These are phyloP conservation scores for Idris sp. DNA, from an alignment of 1,140 invertebrate genomes.

Conservation along the genomic window DNA sequence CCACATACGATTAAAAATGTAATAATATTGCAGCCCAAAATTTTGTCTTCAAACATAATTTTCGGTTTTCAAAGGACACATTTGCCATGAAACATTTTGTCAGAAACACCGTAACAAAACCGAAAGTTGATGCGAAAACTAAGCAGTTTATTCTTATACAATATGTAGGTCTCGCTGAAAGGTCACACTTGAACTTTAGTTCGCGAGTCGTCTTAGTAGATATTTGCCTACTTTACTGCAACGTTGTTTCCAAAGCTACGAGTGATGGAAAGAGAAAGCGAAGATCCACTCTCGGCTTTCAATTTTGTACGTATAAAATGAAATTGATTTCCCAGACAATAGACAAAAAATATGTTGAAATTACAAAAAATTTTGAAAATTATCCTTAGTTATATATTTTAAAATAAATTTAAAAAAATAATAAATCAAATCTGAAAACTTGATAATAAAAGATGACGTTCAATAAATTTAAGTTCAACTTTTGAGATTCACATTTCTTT, in stretches of 20 bases:
- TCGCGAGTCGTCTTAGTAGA: constrained; percentile 19
- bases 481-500: constrained; percentile 39
- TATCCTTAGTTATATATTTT: too few relatives aligned
- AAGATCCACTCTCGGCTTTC: too few relatives aligned
- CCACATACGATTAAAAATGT: too few relatives aligned
- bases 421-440: too few relatives aligned
- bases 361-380: too few relatives aligned
- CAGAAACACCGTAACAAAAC: constrained; percentile 23
- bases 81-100: constrained; percentile 4
- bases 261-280: constrained; percentile 42
- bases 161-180: constrained; percentile 47
- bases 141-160: constrained; percentile 36
- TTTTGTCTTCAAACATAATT: neutral
- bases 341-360: too few relatives aligned
- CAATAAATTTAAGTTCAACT: too few relatives aligned
- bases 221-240: constrained; percentile 23
- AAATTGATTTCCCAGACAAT: too few relatives aligned
- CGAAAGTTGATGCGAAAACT: constrained; percentile 44
- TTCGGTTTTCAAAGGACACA: constrained; percentile 1
- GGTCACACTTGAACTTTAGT: constrained; percentile 50
- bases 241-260: constrained; percentile 13
- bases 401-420: too few relatives aligned
- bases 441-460: too few relatives aligned
- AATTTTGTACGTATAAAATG: too few relatives aligned
- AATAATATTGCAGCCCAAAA: too few relatives aligned